phyloP scores from a whole-genome alignment of 2,888 invertebrate genomes.

The Augochlorella aurata region DNA sequence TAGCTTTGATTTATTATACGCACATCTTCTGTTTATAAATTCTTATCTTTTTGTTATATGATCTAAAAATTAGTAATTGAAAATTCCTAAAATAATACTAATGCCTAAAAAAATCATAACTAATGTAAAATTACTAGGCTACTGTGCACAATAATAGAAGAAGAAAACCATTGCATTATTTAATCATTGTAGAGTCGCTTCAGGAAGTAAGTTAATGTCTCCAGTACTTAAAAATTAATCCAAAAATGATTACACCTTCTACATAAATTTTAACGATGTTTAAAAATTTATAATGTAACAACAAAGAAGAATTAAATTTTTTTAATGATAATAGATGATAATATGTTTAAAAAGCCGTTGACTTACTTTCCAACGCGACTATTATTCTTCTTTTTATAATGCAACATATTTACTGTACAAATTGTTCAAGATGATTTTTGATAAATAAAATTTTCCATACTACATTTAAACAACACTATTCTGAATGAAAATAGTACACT shows the following conservation, averaged over 20 bases:
- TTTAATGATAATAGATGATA: background rate
- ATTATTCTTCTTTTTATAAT: conserved; percentile 2
- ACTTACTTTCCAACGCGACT: conserved; percentile 12
- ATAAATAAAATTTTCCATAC: conserved; percentile 20
- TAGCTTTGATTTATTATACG: conserved; percentile 14
- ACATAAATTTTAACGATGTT: background rate
- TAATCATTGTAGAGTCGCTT: background rate
- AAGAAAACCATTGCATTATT: conserved; percentile 9
- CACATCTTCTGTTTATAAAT: conserved; percentile 1
- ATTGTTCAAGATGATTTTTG: conserved; percentile 14
- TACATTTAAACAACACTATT: conserved; percentile 5
- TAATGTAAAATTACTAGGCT: background rate
- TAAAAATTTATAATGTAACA: background rate
- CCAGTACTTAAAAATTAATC: background rate
- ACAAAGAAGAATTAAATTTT: background rate
- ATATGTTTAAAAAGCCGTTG: conserved; percentile 1
- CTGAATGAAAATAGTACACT: conserved; percentile 14
- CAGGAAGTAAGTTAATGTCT: conserved; percentile 5
- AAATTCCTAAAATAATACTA: conserved; percentile 1
- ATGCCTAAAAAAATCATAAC: background rate
- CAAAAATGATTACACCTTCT: background rate
- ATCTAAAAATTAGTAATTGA: background rate
- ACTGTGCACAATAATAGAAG: background rate
- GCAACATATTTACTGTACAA: conserved; percentile 2
- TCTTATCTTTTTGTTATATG: conserved; percentile 20